Conservation (phyloP, 2,797 vertebrate species). For the Falco berigora region DNA sequence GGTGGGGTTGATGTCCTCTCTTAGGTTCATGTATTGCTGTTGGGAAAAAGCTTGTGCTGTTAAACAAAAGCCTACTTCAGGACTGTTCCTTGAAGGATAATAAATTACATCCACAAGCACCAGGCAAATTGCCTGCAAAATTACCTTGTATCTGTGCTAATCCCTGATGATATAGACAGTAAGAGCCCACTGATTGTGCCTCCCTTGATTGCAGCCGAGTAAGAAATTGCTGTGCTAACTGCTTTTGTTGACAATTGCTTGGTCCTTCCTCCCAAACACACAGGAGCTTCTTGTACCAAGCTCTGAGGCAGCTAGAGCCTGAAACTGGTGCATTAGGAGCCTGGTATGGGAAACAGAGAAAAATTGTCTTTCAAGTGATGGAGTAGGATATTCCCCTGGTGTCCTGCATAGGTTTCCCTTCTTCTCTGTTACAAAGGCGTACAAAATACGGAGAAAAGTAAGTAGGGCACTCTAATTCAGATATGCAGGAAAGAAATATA, state of each 20-base stretch:
- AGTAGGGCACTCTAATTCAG: not conserved
- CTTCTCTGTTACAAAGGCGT: not conserved
- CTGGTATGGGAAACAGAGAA: not conserved
- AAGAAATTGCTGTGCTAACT: not conserved
- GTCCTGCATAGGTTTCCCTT: not conserved
- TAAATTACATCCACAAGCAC: not conserved
- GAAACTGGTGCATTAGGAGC: not conserved
- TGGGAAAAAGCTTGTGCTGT: not conserved
- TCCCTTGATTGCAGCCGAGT: not conserved
- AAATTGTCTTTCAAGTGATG: not conserved
- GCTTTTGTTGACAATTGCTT: not conserved
- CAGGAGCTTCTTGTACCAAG: not conserved
- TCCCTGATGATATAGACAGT: not conserved
- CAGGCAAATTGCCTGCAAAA: not conserved
- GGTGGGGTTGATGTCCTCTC: not conserved
- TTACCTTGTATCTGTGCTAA: not conserved
- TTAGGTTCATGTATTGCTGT: not conserved
- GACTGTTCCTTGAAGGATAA: not conserved
- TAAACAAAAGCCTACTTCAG: not conserved
- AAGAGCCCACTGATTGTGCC: not conserved
- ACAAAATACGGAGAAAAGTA: not conserved
- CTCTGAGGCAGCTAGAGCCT: not conserved
- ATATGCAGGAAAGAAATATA: not conserved
- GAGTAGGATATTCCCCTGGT: not conserved
- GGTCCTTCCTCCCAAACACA: not conserved